Base-by-base conservation (phyloP, 1,140 invertebrate species). In the Caenorhabditis remanei region DNA sequence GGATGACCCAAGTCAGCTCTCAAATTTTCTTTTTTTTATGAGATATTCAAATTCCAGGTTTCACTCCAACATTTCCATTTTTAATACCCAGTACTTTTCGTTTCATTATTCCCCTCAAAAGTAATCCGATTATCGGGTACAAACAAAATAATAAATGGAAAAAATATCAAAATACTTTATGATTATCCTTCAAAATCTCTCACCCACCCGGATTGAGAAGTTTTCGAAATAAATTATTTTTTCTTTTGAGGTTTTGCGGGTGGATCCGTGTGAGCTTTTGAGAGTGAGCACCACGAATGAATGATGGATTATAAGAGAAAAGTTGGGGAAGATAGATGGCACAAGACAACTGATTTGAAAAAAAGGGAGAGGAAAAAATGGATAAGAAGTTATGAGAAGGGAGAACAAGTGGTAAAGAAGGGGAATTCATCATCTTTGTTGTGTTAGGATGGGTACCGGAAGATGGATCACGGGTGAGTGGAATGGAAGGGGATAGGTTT, bases 231-330 rank as follows among this genome's bases (percentile, higher is more conserved):
- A 53, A 13, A 9, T 53, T 53, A 1, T 53, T 53, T 16, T 13
- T 4, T 16, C 4, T 53, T 16, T 53, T 61, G 56, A 61, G 56
- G 56, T 61, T 61, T 61, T 61, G 56, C 21, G 56, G 56, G 56
- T 24, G 56, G 13, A 24, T 24, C 21, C 21, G 56, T 13, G 14
- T 19, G 56, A n/a, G 7, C n/a, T n/a, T 61, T 61, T 14, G 56
- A 8, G 56, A 24, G 40, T 11, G 32, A 32, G 32, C 2, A 2
- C 32, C 32, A 32, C 32, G 32, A 32, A 65, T 40, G 61, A 65
- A 65, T 40, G 24, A 65, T 65, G 56, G 56, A 65, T 65, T 65
- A 65, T 65, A 11, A 65, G 40, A 41, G 16, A 40, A 65, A 41
- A 65, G 9, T 9, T 40, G 61, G 9, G 24, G 56, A n/a, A 24